Base-by-base conservation (phyloP, 2,113 vertebrate genomes). In the Zosterops pallidus region DNA sequence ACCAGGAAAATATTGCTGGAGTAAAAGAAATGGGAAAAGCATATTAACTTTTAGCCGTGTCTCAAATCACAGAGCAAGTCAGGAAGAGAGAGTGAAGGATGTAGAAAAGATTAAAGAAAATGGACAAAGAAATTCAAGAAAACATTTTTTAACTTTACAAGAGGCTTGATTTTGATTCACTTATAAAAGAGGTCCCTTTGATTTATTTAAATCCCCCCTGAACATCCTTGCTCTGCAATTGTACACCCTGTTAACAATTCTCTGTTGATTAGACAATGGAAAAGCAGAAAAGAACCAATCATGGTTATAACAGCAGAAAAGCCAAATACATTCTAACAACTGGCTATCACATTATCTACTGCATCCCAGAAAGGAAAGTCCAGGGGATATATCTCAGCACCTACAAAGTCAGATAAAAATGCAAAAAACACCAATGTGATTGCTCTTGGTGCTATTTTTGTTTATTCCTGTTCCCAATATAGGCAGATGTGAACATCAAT, bases 141-240 rank as follows among this genome's bases (percentile, higher is more conserved):
- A 95, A 83, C 72, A 71, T 77, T 74, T 94, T 92, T 96, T 92
- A 81, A 83, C 67, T 90, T 88, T 92, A 94, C 85, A 95, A 97
- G 90, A 96, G 93, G 44, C 83, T 95, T 97, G 90, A 96, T 94
- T 97, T 96, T 88, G 67, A 96, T 95, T 96, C 94, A 96, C 60
- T 68, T 93, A 92, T 80, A 71, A 67, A 77, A 95, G 71, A 78
- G 82, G 35, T 29, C 22, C 25, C 60, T 86, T 88, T 97, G 90
- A 94, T 95, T 96, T 90, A 95, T 94, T 96, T 94, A 95, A 94
- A 95, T 93, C 50, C 68, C 78, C 82, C 11, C 12, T 88, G 94
- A 95, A 89, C 59, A 87, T 86, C 47, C 56, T 89, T 89, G 12
- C 71, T 90, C 83, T 92, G 87, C 85, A 86, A 77, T 83, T 83